Conservation (phyloP, 2,888 invertebrate genomes). For the Neoitamus cyanurus region DNA sequence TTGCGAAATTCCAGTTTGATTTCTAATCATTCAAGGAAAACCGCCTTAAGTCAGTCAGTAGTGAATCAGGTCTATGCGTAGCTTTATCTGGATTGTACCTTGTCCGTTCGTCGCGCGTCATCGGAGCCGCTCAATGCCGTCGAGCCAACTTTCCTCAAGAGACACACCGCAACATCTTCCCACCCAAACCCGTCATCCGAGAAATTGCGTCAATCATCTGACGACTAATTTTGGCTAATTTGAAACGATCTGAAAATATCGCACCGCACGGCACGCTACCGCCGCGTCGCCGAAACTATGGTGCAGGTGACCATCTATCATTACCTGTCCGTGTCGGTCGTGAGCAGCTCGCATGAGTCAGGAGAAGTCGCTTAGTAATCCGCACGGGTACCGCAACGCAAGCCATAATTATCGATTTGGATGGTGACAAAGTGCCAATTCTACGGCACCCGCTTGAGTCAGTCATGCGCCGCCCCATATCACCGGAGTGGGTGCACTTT, state of each 20-base stretch:
- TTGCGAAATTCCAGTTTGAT: background rate
- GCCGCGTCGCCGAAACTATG: background rate
- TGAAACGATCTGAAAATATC: background rate
- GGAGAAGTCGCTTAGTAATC: background rate
- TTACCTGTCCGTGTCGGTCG: background rate
- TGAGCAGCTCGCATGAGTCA: background rate
- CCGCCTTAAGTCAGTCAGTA: background rate
- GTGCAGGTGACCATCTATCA: background rate
- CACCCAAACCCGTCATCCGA: background rate
- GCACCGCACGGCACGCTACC: background rate
- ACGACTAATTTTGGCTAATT: background rate
- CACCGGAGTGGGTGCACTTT: background rate
- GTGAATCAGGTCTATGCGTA: background rate
- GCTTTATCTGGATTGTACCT: background rate
- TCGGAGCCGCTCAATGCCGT: background rate
- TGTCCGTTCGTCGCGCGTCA: background rate
- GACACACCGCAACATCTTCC: background rate
- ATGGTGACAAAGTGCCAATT: slow-evolving; percentile 5
- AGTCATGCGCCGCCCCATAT: background rate
- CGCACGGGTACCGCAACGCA: background rate
- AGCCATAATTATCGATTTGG: background rate
- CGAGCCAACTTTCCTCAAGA: background rate
- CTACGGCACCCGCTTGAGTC: background rate
- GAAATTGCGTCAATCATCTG: background rate
- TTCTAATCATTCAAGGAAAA: background rate